Base-by-base conservation (phyloP, 2,888 invertebrate species). In the Anorthoa munda region DNA sequence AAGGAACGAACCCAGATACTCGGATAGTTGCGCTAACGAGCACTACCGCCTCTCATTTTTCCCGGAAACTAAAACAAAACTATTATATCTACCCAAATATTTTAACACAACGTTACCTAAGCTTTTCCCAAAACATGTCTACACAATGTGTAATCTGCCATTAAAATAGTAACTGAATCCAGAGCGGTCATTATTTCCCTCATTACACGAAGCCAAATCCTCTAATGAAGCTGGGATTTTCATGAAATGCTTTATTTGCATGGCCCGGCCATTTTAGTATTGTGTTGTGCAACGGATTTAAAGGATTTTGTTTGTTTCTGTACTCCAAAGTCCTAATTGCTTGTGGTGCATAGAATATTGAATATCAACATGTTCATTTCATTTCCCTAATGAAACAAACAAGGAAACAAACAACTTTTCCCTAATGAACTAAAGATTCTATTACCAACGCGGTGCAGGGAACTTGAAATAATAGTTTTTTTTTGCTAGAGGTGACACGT, bases 151-250 rank as follows among this genome's bases (percentile, higher is more conserved):
- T 48, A 21, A 13, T 9, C 39, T 58, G 50, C 60, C 18, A 72
- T 84, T 74, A 84, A 66, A 69, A 77, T 69, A 67, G 84, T 59
- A 84, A 82, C 72, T 60, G 3, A 60, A 81, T 77, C 81, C 63
- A 59, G 26, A 17, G 18, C 23, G 39, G 53, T 74, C 66, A 84
- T 84, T 82, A 81, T 48, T 46, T n/a, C 58, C 21, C 64, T 81
- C 77, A 81, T 84, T 74, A 76, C 12, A 21, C 45, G 3, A 18
- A 48, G 9, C 39, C 12, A 53, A 55, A 58, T 39, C 53, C 13
- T 50, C 82, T 84, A 82, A 82, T 84, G 82, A 77, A 68, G 31
- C 64, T 48, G 46, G 51, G 7, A 26, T 72, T 81, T 53, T 18
- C 21, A 21, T 17, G 21, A 55, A 76, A 69, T 23, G 4, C 39